A percentile compares a stretch with the other conserved stretches of the same genome.
These are phyloP conservation scores for Spheniscus humboldti DNA, from an alignment of 2,797 vertebrate species.

Conservation along the genomic window DNA sequence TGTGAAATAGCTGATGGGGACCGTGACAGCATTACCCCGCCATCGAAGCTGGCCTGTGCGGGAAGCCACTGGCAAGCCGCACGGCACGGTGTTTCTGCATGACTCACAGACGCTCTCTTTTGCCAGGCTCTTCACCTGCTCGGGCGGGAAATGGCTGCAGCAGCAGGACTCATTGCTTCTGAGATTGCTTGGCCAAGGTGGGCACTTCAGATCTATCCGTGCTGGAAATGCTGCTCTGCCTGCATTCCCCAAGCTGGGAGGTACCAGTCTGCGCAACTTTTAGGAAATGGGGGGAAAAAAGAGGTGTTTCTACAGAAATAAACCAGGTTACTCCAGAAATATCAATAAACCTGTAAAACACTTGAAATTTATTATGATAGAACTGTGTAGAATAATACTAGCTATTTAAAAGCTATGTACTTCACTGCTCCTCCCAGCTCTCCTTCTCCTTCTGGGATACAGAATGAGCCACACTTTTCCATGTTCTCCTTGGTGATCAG, in stretches of 20 bases:
- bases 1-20: background rate
- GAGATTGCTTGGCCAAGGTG: background rate
- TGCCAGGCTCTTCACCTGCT: fast-evolving
- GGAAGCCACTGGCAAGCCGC: background rate
- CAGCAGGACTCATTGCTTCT: background rate
- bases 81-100: fast-evolving
- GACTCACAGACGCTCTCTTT: no score
- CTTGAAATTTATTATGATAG: background rate
- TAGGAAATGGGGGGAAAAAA: background rate
- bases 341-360: background rate
- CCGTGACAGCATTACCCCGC: fast-evolving
- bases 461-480: background rate
- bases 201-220: fast-evolving
- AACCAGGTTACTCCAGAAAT: background rate
- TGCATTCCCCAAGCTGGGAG: fast-evolving
- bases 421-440: background rate
- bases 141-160: no score
- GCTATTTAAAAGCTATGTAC: background rate
- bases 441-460: background rate
- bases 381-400: background rate
- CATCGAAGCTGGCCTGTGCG: background rate
- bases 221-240: background rate
- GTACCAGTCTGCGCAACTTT: background rate
- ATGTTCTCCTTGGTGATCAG: background rate
- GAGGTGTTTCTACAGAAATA: background rate